phyloP scores from a whole-genome alignment of 2,797 vertebrate species.

The Delichon dasypus region DNA sequence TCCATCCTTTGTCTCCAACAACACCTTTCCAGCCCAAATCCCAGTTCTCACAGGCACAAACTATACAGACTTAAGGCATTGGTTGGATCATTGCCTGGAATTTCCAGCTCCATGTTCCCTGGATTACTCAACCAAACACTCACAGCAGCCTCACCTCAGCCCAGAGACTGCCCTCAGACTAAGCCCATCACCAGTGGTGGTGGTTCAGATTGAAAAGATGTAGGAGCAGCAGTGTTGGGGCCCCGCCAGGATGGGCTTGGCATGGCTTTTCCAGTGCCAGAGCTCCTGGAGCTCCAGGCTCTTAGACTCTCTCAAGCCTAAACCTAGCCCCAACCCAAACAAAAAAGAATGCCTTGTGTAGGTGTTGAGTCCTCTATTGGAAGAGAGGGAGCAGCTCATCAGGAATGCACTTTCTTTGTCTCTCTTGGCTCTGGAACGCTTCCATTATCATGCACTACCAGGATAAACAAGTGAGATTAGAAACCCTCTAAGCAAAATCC shows the following conservation, averaged over 20 bases:
- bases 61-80: not conserved
- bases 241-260: fast-evolving
- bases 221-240: not conserved
- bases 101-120: not conserved
- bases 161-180: not conserved
- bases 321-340: not conserved
- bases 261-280: not conserved
- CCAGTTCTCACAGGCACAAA: not conserved
- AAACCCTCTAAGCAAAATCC: not conserved
- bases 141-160: not conserved
- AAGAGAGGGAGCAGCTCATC: not conserved
- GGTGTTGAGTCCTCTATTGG: not conserved
- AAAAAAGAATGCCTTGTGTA: not conserved
- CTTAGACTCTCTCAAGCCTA: not conserved
- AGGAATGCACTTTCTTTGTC: not conserved
- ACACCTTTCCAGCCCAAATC: not conserved
- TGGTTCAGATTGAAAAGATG: not conserved
- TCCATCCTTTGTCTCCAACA: not conserved
- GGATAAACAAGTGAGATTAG: slow-evolving; percentile 27
- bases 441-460: not conserved
- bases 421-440: not conserved
- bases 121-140: not conserved
- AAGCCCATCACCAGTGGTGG: not conserved
- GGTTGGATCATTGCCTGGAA: fast-evolving
- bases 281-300: not conserved